A percentile compares a stretch with the other conserved stretches of the same genome.
phyloP scores from a whole-genome alignment of 2,888 invertebrate genomes.

The Dryococelus australis region DNA sequence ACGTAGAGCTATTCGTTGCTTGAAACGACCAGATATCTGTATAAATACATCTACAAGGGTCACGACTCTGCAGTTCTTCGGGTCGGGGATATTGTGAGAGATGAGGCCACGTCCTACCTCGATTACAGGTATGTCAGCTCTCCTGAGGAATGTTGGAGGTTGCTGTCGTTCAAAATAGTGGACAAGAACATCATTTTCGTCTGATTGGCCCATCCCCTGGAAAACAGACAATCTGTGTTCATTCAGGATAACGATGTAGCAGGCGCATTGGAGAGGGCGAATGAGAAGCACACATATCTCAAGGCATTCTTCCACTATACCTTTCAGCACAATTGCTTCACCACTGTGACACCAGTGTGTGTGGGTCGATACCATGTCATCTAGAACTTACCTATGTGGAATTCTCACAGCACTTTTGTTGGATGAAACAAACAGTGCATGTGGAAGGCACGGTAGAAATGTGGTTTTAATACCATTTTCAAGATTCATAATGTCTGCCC shows the following conservation, averaged over 20 bases:
- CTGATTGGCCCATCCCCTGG: neutral
- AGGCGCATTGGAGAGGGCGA: neutral
- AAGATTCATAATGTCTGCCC: neutral
- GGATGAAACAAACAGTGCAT: no score
- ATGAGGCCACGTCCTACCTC: neutral
- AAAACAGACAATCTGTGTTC: neutral
- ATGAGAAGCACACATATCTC: neutral
- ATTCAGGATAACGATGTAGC: neutral
- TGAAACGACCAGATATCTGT: neutral
- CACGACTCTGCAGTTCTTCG: no score
- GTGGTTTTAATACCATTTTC: neutral
- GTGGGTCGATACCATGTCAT: no score
- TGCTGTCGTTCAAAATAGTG: neutral
- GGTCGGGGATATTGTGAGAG: no score
- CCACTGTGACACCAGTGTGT: neutral
- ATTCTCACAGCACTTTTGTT: no score
- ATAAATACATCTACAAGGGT: no score
- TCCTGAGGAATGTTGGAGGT: neutral
- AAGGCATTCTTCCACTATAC: neutral
- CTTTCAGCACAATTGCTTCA: neutral
- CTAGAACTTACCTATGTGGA: no score
- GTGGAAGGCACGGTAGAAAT: neutral
- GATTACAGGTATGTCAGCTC: neutral
- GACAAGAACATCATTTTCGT: neutral
- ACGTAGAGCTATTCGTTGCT: slow-evolving; percentile 52